Conservation (phyloP, 2,113 vertebrate species). For the Murina feae region DNA sequence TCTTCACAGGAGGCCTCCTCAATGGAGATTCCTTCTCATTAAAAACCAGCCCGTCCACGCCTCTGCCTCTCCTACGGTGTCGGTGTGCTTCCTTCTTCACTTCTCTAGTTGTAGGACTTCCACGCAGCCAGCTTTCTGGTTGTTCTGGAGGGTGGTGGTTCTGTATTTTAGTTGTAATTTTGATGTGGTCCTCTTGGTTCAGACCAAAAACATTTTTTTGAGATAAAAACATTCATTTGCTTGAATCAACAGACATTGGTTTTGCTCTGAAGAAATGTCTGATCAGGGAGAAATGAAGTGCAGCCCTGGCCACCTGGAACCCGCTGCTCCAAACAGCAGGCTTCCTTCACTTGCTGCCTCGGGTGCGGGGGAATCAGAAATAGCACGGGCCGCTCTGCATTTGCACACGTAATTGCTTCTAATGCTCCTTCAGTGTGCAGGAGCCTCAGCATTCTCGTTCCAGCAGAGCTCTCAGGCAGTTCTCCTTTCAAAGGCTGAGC, state of each 20-base stretch:
- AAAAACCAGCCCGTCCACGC: too few relatives aligned
- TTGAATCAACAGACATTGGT: background rate
- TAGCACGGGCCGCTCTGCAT: background rate
- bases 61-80: too few relatives aligned
- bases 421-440: slow-evolving; percentile 40
- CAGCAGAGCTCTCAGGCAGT: background rate
- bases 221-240: background rate
- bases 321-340: background rate
- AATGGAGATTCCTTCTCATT: too few relatives aligned
- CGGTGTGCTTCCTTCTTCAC: too few relatives aligned
- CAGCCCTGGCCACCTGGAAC: fast-evolving
- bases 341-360: background rate
- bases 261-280: background rate
- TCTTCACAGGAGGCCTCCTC: too few relatives aligned
- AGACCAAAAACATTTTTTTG: background rate
- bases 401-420: slow-evolving; percentile 55
- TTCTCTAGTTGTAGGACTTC: too few relatives aligned
- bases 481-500: background rate
- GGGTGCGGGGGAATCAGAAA: background rate
- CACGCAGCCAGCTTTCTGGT: too few relatives aligned
- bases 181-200: too few relatives aligned
- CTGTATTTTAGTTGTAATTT: too few relatives aligned
- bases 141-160: too few relatives aligned
- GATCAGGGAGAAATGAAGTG: background rate
- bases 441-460: background rate